phyloP scores from a whole-genome alignment of 2,888 invertebrate genomes.

The Drosophila paranaensis region DNA sequence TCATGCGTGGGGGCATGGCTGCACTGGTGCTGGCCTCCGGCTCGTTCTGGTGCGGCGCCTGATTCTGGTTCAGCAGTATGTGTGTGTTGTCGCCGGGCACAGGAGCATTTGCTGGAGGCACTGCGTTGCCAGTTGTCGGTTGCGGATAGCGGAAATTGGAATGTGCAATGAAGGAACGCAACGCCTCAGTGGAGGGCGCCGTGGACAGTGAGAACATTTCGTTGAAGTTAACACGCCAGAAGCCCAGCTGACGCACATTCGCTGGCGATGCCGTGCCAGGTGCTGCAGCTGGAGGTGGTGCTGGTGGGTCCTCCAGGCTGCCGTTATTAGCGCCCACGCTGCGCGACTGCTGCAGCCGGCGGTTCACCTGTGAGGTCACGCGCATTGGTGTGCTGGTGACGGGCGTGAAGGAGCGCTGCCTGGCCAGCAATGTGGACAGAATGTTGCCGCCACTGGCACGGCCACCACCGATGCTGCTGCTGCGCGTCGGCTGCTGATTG shows the following conservation, averaged over 20 bases:
- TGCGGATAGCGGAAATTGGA: conserved; percentile 75
- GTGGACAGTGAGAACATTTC: conserved; percentile 80
- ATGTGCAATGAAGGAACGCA: conserved; percentile 79
- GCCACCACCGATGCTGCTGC: conserved; percentile 35
- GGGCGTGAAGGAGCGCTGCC: conserved; percentile 66
- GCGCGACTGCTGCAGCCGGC: conserved; percentile 57
- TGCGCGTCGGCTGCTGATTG: conserved; percentile 20
- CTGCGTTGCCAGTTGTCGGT: conserved; percentile 38
- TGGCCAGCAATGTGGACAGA: conserved; percentile 56
- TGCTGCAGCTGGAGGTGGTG: not conserved
- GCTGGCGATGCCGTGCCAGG: conserved; percentile 24
- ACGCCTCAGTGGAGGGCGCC: conserved; percentile 77
- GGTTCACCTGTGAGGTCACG: conserved; percentile 56
- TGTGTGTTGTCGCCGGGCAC: conserved; percentile 52
- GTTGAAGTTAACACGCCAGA: conserved; percentile 82
- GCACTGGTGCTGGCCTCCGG: conserved; percentile 30
- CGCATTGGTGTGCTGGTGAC: conserved; percentile 50
- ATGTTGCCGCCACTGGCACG: conserved; percentile 58
- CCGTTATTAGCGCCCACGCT: conserved; percentile 42
- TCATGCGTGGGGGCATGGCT: conserved; percentile 27
- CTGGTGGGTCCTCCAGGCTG: conserved; percentile 48
- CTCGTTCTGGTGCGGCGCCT: conserved; percentile 6
- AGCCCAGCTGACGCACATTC: conserved; percentile 54
- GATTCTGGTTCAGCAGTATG: conserved; percentile 43
- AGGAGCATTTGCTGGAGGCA: conserved; percentile 15